Percentiles rank a stretch among this genome's conserved stretches.
These are phyloP conservation scores for Sebastes schlegelii DNA, from an alignment of 2,113 vertebrate genomes.

Conservation along the genomic window DNA sequence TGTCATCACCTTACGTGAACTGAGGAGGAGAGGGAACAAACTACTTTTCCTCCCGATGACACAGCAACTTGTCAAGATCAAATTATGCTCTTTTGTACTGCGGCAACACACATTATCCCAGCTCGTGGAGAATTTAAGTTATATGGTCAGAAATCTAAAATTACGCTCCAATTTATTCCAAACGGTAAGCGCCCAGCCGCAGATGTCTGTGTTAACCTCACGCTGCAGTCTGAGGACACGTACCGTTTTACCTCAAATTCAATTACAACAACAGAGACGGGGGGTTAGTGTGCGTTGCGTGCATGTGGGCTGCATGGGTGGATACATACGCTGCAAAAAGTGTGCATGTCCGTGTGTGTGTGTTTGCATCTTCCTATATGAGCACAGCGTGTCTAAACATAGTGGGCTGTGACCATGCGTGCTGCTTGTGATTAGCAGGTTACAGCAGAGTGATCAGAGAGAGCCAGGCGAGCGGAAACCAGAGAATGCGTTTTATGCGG, in stretches of 20 bases:
- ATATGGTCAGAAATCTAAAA: slow-evolving; percentile 40
- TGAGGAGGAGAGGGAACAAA: neutral
- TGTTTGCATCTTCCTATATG: slow-evolving; percentile 38
- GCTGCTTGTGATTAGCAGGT: slow-evolving; percentile 78
- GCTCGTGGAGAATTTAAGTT: slow-evolving; percentile 23
- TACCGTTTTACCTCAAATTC: slow-evolving; percentile 44
- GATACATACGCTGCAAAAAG: slow-evolving; percentile 26
- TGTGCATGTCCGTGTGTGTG: slow-evolving; percentile 1
- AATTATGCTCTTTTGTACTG: slow-evolving; percentile 22
- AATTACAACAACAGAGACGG: slow-evolving; percentile 30
- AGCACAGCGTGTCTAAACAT: slow-evolving; percentile 65
- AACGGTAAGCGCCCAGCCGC: slow-evolving; percentile 2
- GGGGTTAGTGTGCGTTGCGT: slow-evolving; percentile 6
- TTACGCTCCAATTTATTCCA: slow-evolving; percentile 19
- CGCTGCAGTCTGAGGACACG: slow-evolving; percentile 21
- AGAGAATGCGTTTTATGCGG: slow-evolving; percentile 69
- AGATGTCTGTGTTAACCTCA: slow-evolving; percentile 41
- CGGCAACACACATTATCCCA: slow-evolving; percentile 12
- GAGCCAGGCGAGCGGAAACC: slow-evolving; percentile 71
- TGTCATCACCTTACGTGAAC: neutral
- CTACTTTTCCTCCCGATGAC: slow-evolving; percentile 11
- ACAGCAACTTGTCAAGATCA: slow-evolving; percentile 17
- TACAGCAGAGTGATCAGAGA: slow-evolving; percentile 71
- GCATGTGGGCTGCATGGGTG: slow-evolving; percentile 41
- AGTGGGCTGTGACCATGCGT: slow-evolving; percentile 64